These are phyloP conservation scores for Anoplophora glabripennis DNA, from an alignment of 1,140 invertebrate species.

Conservation along the genomic window DNA sequence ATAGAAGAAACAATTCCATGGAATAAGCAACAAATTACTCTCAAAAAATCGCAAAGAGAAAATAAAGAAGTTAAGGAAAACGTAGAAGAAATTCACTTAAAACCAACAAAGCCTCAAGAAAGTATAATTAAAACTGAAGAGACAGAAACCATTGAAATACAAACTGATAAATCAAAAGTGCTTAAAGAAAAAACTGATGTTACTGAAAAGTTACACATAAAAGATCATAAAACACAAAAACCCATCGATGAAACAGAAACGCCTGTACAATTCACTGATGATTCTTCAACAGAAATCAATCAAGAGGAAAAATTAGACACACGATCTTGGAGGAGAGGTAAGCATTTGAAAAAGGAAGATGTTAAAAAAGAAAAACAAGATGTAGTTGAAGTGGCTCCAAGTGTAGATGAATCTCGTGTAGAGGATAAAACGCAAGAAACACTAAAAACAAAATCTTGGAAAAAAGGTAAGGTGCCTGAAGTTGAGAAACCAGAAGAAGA, in stretches of 20 bases:
- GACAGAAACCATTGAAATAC: background rate
- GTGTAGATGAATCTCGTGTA: background rate
- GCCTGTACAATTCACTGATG: background rate
- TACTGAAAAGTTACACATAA: too few species aligned
- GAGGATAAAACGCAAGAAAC: background rate
- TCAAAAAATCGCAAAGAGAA: conserved; percentile 45
- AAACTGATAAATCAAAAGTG: too few species aligned
- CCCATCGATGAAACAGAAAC: background rate
- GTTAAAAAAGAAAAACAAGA: conserved; percentile 21
- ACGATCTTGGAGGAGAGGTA: conserved; percentile 17
- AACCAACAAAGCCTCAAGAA: conserved; percentile 9
- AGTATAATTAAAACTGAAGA: background rate
- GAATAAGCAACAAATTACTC: conserved; percentile 47
- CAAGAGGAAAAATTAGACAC: conserved; percentile 19
- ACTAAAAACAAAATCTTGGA: conserved; percentile 23
- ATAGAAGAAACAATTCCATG: conserved; percentile 43
- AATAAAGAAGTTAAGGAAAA: conserved; percentile 47
- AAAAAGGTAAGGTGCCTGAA: conserved; percentile 18
- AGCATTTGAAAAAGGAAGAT: background rate
- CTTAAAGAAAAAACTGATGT: background rate
- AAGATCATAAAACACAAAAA: background rate
- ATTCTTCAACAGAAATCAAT: background rate
- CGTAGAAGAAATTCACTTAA: conserved; percentile 46
- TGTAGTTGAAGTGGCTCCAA: background rate
- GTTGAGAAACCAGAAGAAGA: conserved; percentile 2